Evolutionary conservation across 2,888 invertebrate genomes (phyloP), one percentile per base, ranked within the genome.

Genomic region (Aphidius colemani): DNA sequence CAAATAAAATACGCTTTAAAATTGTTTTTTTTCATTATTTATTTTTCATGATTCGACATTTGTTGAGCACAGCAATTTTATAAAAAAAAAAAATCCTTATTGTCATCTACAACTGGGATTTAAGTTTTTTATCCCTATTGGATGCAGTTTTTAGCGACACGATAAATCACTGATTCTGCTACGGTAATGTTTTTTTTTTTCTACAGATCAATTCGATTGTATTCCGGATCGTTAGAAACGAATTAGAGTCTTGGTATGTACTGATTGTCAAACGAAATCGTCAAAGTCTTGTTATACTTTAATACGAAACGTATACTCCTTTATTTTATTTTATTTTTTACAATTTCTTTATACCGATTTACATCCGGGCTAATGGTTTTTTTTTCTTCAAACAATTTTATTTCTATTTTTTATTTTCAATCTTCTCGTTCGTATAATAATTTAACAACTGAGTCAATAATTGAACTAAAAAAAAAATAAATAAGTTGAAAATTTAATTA

Each of bases 161-260:
- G 53, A 60, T 60, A 53, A 60, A 60, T 58, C 46, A 59, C 13
- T 40, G 57, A 50, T 56, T 61, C 51, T 60, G 51, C 18, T 45
- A 46, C 13, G 41, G 60, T 49, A 60, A 30, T 10, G 10, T 10
- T 11, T 46, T 46, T 40, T 9, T 39, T n/a, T 44, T 13, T 39
- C n/a, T 6, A 9, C 40, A 10, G 40, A 11, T 53, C 44, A 18
- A 41, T 49, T 51, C 46, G 7, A 39, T 44, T 55, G 49, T 41
- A 63, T 58, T 66, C 48, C 18, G 45, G 53, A 41, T 61, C 58
- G 59, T 66, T 64, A 66, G 59, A 66, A 48, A 66, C 51, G 61
- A 57, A 59, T 56, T 64, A 58, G 49, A 50, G 50, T 60, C 9
- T 30, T 48, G 57, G 45, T 39, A 39, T 30, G 45, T 44, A 50